These are phyloP conservation scores for Astyanax mexicanus DNA, from an alignment of 2,797 vertebrate genomes.

Conservation along the genomic window DNA sequence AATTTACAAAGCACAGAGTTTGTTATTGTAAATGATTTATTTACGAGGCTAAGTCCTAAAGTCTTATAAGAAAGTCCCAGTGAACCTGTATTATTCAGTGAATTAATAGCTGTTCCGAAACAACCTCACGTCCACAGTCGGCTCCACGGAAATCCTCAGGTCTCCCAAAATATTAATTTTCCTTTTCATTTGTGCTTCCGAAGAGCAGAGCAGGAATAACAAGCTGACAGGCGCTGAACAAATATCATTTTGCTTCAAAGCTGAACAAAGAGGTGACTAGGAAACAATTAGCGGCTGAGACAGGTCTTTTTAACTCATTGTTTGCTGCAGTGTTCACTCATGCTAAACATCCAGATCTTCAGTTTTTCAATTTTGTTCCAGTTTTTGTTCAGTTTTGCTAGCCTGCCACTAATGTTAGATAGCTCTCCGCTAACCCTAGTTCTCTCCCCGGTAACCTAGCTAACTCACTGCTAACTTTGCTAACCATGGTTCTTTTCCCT, in stretches of 20 bases:
- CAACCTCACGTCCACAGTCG: not conserved
- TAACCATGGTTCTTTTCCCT: no score
- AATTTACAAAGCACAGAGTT: not conserved
- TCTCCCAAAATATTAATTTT: slow-evolving; percentile 2
- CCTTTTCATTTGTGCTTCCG: not conserved
- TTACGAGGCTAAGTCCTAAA: not conserved
- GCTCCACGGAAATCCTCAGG: not conserved
- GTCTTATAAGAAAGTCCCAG: not conserved
- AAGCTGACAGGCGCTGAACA: not conserved
- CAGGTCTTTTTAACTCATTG: no score
- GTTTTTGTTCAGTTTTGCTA: no score
- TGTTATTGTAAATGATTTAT: not conserved
- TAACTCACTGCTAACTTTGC: no score
- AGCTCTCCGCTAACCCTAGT: no score
- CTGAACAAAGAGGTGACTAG: not conserved
- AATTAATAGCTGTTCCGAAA: slow-evolving; percentile 1
- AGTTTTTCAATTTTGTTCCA: no score
- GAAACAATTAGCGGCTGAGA: not conserved
- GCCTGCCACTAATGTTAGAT: no score
- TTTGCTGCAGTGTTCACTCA: no score
- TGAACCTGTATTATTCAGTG: not conserved
- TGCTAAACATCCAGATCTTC: no score
- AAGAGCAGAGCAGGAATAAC: slow-evolving; percentile 10
- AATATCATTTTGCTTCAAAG: slow-evolving; percentile 1
- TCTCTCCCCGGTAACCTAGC: no score